These are phyloP conservation scores for Sphecodes monilicornis DNA, from an alignment of 2,888 invertebrate species.

Conservation along the genomic window DNA sequence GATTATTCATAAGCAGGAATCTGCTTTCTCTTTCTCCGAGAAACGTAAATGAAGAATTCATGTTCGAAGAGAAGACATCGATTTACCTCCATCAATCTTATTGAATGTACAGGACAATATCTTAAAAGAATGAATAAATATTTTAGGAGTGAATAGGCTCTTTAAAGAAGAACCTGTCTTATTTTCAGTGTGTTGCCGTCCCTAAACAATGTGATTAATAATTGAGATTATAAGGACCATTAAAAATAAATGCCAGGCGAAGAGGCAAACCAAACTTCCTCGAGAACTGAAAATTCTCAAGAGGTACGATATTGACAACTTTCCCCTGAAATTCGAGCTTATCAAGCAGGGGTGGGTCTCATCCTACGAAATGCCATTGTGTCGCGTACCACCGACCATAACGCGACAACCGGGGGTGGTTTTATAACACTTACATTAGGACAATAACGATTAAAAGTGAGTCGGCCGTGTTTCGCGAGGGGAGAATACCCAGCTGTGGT, in stretches of 20 bases:
- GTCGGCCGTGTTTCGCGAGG: conserved; percentile 31
- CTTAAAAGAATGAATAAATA: not conserved
- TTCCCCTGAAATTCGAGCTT: conserved; percentile 70
- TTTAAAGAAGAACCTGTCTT: not conserved
- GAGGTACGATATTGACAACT: not conserved
- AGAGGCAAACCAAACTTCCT: not conserved
- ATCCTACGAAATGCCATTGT: conserved; percentile 53
- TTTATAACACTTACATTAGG: conserved; percentile 73
- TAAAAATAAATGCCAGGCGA: not conserved
- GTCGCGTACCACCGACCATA: conserved; percentile 61
- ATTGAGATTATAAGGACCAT: not conserved
- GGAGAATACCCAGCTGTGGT: conserved; percentile 34
- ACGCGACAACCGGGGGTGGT: conserved; percentile 67
- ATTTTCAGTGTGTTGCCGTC: not conserved
- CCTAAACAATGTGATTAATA: not conserved
- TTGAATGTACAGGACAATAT: not conserved
- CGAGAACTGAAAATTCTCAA: not conserved
- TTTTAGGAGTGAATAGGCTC: not conserved
- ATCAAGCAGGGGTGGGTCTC: conserved; percentile 56
- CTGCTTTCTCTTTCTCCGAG: not conserved
- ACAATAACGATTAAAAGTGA: conserved; percentile 78
- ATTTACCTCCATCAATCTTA: not conserved
- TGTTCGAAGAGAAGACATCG: too few species aligned
- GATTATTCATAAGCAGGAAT: not conserved
- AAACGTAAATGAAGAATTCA: not conserved